Evolutionary conservation across 2,113 vertebrate species (phyloP), one percentile per base, ranked within the genome.

Genomic region (Turnix velox): DNA sequence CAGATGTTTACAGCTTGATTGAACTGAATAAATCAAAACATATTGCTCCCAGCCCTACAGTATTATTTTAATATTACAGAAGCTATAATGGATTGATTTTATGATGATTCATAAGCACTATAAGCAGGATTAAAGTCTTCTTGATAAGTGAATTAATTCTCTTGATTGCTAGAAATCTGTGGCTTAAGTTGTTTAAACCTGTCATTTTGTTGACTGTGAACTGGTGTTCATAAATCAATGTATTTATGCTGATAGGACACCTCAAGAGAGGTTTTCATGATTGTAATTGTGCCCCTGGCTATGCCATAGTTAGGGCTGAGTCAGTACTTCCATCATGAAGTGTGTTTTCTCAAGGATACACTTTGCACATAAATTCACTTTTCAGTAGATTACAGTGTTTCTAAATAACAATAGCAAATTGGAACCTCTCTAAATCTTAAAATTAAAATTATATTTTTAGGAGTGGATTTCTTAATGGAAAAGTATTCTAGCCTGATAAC

Each of bases 91-190:
- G 9, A 92, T 69, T 76, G 84, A 81, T 72, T 95, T 88, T 73
- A 66, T 23, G 15, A 75, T 96, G 92, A 97, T 48, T 96, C 85
- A 90, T 69, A 87, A 66, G 27, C 59, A 55, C 71, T 75, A 52
- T 57, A 75, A 93, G 69, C 4, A 87, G 81, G 46, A 95, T 95
- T 85, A 92, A 78, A 73, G 10, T 45, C 49, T 87, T 94, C 49
- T 67, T 88, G 66, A 83, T 84, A 94, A 93, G 31, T 69, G 45
- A 80, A 74, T 91, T 93, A 86, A 92, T 91, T 93, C 35, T 88
- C 18, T 54, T 69, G 27, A 43, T 92, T 90, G 42, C 66, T 82
- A 87, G n/a, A 55, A 72, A 95, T 92, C 55, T 80, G n/a, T 79
- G 51, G 24, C 63, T 30, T 51, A 61, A 49, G 25, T 20, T 81